A percentile compares a stretch with the other conserved stretches of the same genome.
Evolutionary conservation across 2,113 vertebrate genomes (phyloP).

Genomic region (human (Homo sapiens)): GRCh38 chr17:57510001-57510500

Average conservation of each 20-base stretch:
- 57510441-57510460: neutral
- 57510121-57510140: neutral
- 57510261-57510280: neutral
- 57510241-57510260: neutral
- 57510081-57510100: neutral
- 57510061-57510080: neutral
- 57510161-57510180: neutral
- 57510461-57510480: neutral
- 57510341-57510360: neutral
- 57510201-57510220: too few relatives aligned
- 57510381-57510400: neutral
- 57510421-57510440: neutral
- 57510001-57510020: fast-evolving
- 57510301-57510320: neutral
- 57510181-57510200: neutral
- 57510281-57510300: neutral
- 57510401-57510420: neutral
- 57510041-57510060: neutral
- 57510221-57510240: neutral
- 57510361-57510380: neutral
- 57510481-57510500: too few relatives aligned
- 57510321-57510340: neutral
- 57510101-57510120: neutral
- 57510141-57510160: neutral
- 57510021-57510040: fast-evolving